Evolutionary conservation across 2,797 vertebrate species (phyloP), one percentile per base, ranked within the genome.

Genomic region (Chrysolophus pictus): DNA sequence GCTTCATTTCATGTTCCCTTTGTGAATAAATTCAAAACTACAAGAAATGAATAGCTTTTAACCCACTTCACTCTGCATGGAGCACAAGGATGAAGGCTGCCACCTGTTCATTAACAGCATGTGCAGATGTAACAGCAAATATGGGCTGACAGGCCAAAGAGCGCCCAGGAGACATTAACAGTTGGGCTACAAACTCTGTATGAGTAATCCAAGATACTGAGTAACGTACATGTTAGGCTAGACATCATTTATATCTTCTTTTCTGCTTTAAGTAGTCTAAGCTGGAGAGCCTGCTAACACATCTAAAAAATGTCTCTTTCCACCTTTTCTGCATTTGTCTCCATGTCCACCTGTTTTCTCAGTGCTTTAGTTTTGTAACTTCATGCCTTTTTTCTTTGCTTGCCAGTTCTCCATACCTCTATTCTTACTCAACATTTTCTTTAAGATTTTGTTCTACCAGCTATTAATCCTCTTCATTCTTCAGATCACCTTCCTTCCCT

Each of bases 161-260:
- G 44, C 91, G 59, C 51, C 71, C 80, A 82, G 68, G 78, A 93
- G 75, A 88, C 53, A 77, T 55, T 80, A 94, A 37, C 39, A 85
- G 55, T 9, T 91, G 60, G 39, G 33, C 58, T 90, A 92, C 74
- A 94, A 90, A 72, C 42, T 55, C 18, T 42, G 21, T 53, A 47
- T 39, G 35, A 76, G 37, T 70, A 90, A 82, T 9, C 23, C n/a
- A 84, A 68, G 41, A 33, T 23, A 28, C 4, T 33, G 22, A 39
- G 7, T 47, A 90, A 46, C 11, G 8, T 56, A 5, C 17, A 16
- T 10, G 5, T 58, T 67, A 37, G 29, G 7, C 15, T 60, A 56
- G 56, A 58, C 90, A 65, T 69, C 15, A 55, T 29, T 49, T 18
- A 0, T 2, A 31, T 17, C 4, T 56, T 17, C 59, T 62, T 13